Base-by-base conservation (phyloP, 2,888 invertebrate genomes). In the Odontomyia ornata region DNA sequence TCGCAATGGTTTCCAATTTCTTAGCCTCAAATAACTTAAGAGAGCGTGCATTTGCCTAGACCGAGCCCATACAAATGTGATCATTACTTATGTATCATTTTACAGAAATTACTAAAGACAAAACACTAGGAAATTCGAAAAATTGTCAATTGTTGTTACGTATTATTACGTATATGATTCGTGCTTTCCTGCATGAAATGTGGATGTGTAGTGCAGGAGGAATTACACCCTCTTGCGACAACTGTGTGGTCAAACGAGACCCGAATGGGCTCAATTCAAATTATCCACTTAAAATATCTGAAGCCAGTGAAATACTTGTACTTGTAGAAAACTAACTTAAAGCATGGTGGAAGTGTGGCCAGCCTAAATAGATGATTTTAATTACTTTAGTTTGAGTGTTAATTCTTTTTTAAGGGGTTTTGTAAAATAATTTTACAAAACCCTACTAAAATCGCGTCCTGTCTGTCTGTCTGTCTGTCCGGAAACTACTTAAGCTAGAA, bases 101-200 rank as follows among this genome's bases (percentile, higher is more conserved):
- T 79, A 79, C 75, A 77, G 62, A 79, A 79, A 77, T 79, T 79
- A 79, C 77, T 64, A 79, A 79, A 77, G 77, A 79, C 79, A 79
- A 79, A 79, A 79, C 67, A 72, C 72, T 56, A 75, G 69, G 75
- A 79, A 72, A 76, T 78, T 69, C 27, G 73, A 36, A 73, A 30
- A 73, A 47, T 36, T 60, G 62, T 57, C n/a, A 9, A 60, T 47
- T 69, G 69, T 60, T 75, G 60, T 69, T 47, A 36, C 36, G 36
- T 36, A 47, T 69, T 69, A 69, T 46, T 69, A 69, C 47, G 69
- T 23, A n/a, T n/a, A 69, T 46, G 69, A 64, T 28, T 47, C 13
- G 25, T 25, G 69, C 47, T 36, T 15, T 60, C 60, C 25, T 60
- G 47, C 25, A 23, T 7, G 9, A 18, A 15, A 1, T 21, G 30